Conservation (phyloP, 2,888 invertebrate species). For the Encarsia formosa region DNA sequence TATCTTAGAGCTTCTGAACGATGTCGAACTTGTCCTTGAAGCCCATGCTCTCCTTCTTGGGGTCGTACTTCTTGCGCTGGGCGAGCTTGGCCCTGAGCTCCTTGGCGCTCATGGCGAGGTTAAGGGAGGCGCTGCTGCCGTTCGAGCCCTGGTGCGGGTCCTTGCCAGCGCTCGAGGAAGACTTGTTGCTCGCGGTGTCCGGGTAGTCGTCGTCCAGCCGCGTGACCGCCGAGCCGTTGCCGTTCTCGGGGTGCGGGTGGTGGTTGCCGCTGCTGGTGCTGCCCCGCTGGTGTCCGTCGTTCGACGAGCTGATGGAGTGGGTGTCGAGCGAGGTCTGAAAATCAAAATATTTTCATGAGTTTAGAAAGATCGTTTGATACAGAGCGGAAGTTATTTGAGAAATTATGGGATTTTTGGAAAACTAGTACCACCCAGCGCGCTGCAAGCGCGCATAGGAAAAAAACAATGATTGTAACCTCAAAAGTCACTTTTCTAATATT, state of each 20-base stretch:
- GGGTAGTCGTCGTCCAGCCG: constrained; percentile 9
- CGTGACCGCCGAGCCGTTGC: constrained; percentile 5
- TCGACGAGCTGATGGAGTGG: constrained; percentile 19
- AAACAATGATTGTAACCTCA: too few relatives aligned
- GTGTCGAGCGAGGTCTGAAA: constrained; percentile 20
- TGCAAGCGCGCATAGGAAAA: too few relatives aligned
- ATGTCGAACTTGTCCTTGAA: constrained; percentile 91
- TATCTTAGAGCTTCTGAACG: constrained; percentile 82
- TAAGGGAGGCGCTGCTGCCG: constrained; percentile 54
- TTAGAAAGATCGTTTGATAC: constrained; percentile 1
- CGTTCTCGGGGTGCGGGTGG: constrained; percentile 10
- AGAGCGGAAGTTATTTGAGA: too few relatives aligned
- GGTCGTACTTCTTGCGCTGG: constrained; percentile 82
- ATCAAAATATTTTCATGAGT: too few relatives aligned
- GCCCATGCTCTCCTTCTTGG: constrained; percentile 85
- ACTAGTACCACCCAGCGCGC: too few relatives aligned
- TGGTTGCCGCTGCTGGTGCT: constrained; percentile 14
- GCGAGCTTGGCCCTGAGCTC: constrained; percentile 84
- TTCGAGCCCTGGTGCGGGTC: constrained; percentile 31
- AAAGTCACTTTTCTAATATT: too few relatives aligned
- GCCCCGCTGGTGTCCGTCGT: neutral
- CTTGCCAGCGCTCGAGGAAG: constrained; percentile 10
- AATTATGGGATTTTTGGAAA: too few relatives aligned
- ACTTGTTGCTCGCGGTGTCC: constrained; percentile 17
- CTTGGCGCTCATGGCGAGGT: constrained; percentile 87